Evolutionary conservation across 1,140 invertebrate species (phyloP).

Genomic region (Plodia interpunctella): DNA sequence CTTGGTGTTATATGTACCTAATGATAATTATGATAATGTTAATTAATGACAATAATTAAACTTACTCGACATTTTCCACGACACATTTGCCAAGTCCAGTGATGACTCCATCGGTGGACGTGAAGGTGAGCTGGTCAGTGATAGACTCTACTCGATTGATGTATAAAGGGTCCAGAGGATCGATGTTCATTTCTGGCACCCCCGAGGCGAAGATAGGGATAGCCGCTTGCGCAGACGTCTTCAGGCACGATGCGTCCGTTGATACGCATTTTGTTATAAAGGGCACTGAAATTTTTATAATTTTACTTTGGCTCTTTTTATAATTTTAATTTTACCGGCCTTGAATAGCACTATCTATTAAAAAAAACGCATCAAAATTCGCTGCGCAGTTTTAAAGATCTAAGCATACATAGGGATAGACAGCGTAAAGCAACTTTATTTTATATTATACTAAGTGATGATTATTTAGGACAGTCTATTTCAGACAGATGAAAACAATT

Average conservation of each 20-base stretch:
- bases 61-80: background rate
- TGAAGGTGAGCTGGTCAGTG: background rate
- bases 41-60: background rate
- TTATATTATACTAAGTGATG: no score
- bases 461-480: no score
- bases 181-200: slow-evolving; percentile 31
- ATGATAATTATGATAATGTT: no score
- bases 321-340: no score
- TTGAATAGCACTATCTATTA: no score
- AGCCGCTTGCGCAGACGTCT: slow-evolving; percentile 22
- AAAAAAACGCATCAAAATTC: no score
- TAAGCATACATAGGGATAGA: no score
- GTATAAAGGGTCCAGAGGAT: slow-evolving; percentile 18
- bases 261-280: slow-evolving; percentile 37
- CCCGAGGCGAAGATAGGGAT: slow-evolving; percentile 34
- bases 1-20: no score
- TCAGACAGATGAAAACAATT: no score
- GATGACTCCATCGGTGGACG: background rate
- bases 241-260: slow-evolving; percentile 37
- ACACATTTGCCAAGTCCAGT: background rate
- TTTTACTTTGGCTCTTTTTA: no score
- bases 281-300: slow-evolving; percentile 28
- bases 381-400: no score
- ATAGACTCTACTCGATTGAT: background rate
- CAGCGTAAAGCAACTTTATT: no score